Conservation (phyloP, 2,888 invertebrate genomes). For the Pocota personata region DNA sequence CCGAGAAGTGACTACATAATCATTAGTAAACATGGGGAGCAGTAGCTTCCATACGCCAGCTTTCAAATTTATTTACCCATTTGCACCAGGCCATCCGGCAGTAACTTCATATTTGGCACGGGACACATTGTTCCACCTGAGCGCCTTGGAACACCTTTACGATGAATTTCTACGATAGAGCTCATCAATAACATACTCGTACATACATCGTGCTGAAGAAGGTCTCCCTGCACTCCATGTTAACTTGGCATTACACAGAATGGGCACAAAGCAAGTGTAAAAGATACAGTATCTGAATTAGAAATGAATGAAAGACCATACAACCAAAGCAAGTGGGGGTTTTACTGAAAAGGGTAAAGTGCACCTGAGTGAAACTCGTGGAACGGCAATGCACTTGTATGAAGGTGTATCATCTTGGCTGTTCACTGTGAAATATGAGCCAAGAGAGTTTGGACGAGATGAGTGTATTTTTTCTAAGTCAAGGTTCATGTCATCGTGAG, state of each 20-base stretch:
- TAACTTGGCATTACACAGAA: neutral
- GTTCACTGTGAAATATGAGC: conserved; percentile 3
- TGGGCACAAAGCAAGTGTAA: neutral
- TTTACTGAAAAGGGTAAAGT: neutral
- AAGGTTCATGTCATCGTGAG: conserved; percentile 2
- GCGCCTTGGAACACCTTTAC: neutral
- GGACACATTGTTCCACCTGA: conserved; percentile 20
- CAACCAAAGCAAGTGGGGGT: neutral
- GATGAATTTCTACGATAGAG: neutral
- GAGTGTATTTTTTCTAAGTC: conserved; percentile 10
- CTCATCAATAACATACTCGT: conserved; percentile 22
- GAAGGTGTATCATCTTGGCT: conserved; percentile 2
- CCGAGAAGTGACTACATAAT: conserved; percentile 12
- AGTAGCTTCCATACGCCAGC: conserved; percentile 16
- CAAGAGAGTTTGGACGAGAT: neutral
- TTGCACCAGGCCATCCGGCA: neutral
- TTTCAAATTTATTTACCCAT: conserved; percentile 19
- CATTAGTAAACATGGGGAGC: conserved; percentile 13
- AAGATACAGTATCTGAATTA: neutral
- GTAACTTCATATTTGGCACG: neutral
- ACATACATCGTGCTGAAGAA: neutral
- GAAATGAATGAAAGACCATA: neutral
- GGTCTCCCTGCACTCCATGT: neutral
- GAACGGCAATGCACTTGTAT: conserved; percentile 6
- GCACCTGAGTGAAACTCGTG: conserved; percentile 9